A percentile compares a stretch with the other conserved stretches of the same genome.
Conservation (phyloP, 2,113 vertebrate species). For the Platichthys stellatus region DNA sequence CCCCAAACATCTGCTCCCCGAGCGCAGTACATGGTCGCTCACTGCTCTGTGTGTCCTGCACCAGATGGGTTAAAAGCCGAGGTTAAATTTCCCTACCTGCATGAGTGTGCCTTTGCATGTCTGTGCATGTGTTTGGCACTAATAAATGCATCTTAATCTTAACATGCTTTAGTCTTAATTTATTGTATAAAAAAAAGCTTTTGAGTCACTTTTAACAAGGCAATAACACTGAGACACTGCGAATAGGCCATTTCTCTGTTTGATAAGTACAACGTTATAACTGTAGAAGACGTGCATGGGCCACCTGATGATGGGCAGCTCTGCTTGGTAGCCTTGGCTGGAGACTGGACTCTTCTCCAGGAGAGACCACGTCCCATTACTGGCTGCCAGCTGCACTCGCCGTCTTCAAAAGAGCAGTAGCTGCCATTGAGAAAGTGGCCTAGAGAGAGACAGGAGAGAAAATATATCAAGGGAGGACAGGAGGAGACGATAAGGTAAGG, state of each 20-base stretch:
- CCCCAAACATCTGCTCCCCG: too few species aligned
- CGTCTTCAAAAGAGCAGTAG: slow-evolving; percentile 93
- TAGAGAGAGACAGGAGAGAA: slow-evolving; percentile 73
- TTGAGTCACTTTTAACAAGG: slow-evolving; percentile 5
- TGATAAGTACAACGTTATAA: not conserved
- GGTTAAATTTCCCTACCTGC: too few species aligned
- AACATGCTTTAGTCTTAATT: not conserved
- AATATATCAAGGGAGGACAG: slow-evolving; percentile 41
- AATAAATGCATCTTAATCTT: not conserved
- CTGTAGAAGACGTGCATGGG: not conserved
- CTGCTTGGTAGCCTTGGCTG: slow-evolving; percentile 68
- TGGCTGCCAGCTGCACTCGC: slow-evolving; percentile 88
- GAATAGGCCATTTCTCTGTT: slow-evolving; percentile 3
- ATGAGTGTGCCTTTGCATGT: too few species aligned
- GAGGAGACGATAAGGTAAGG: slow-evolving; percentile 27
- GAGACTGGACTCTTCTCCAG: slow-evolving; percentile 84
- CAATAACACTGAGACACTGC: not conserved
- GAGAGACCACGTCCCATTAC: slow-evolving; percentile 62
- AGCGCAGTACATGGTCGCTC: too few species aligned
- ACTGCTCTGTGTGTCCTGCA: too few species aligned
- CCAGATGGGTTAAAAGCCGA: too few species aligned
- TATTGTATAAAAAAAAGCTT: not conserved
- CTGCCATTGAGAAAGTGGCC: slow-evolving; percentile 91
- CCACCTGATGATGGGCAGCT: slow-evolving; percentile 81
- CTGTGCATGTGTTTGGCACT: too few species aligned